Base-by-base conservation (phyloP, 2,797 vertebrate species). In the Pterois miles region DNA sequence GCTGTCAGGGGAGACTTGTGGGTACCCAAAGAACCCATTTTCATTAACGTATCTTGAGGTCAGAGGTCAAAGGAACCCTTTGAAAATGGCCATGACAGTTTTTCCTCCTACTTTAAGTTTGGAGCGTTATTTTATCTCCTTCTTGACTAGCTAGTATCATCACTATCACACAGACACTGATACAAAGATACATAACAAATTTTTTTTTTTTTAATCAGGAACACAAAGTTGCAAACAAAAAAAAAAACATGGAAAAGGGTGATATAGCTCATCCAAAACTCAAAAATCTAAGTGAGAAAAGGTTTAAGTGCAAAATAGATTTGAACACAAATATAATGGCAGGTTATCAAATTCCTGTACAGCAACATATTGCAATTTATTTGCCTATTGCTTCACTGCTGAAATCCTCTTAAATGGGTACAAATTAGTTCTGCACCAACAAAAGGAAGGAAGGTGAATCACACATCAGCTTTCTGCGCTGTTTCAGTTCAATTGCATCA, bases 161-260 rank as follows among this genome's bases (percentile, higher is more conserved):
- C 12, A 65, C 10, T 3, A 13, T 73, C 16, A 83, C 22, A 73
- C 18, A 79, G 13, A 58, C 3, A 56, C 43, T 31, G 20, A 65
- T 22, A 72, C 54, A 76, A 71, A n/a, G 5, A 73, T 52, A 46
- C 11, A 71, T 89, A 89, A 90, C 86, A 91, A 93, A 93, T 78
- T 76, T 53, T 23, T 74, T 87, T 90, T 93, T 77, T 88, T 90
- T 94, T 94, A 90, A 93, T 93, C 93, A 79, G 62, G 58, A 91
- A 91, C 71, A 85, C 75, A 87, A 91, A 88, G 66, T 34, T 66
- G 74, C 27, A 80, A 78, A 88, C 63, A 87, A 38, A 18, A 72
- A 80, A 80, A 71, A 83, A 82, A 20, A 73, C 71, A 90, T 65
- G 67, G 53, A 90, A 58, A 64, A 74, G 78, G 78, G 75, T 84